These are phyloP conservation scores for Ladona fulva DNA, from an alignment of 1,140 invertebrate genomes.

Conservation along the genomic window DNA sequence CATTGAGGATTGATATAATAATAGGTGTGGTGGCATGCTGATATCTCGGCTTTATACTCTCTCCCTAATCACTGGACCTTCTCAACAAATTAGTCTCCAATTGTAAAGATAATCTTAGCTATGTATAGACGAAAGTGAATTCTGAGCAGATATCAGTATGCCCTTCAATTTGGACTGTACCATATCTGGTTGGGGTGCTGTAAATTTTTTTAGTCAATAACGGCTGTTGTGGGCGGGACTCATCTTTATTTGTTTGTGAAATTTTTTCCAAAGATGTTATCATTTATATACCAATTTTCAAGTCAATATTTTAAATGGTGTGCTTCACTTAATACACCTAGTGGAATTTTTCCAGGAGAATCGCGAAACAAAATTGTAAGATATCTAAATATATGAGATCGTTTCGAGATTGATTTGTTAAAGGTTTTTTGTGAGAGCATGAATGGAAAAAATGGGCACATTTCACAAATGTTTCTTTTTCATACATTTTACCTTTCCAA, in stretches of 20 bases:
- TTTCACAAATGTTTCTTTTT: background rate
- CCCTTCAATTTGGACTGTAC: conserved; percentile 15
- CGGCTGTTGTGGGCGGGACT: background rate
- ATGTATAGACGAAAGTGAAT: conserved; percentile 11
- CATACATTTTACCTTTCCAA: background rate
- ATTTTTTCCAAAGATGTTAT: conserved; percentile 10
- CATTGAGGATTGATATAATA: conserved; percentile 21
- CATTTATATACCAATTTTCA: conserved; percentile 13
- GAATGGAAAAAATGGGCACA: background rate
- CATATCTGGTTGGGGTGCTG: conserved; percentile 17
- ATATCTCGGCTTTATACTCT: conserved; percentile 12
- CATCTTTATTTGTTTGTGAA: conserved; percentile 6
- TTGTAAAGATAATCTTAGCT: conserved; percentile 1
- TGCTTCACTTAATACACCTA: background rate
- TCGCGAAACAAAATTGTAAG: background rate
- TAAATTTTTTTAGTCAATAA: conserved; percentile 13
- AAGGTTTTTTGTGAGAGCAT: background rate
- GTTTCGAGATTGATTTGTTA: conserved; percentile 3
- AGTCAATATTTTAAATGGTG: background rate
- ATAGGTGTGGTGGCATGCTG: conserved; percentile 20
- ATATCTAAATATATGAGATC: background rate
- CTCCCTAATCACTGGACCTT: background rate
- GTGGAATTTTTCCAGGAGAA: background rate
- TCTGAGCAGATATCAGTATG: conserved; percentile 13
- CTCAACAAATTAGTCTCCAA: conserved; percentile 2